Evolutionary conservation across 2,113 vertebrate species (phyloP), one percentile per base, ranked within the genome.

Genomic region (Microcebus griseorufus): DNA sequence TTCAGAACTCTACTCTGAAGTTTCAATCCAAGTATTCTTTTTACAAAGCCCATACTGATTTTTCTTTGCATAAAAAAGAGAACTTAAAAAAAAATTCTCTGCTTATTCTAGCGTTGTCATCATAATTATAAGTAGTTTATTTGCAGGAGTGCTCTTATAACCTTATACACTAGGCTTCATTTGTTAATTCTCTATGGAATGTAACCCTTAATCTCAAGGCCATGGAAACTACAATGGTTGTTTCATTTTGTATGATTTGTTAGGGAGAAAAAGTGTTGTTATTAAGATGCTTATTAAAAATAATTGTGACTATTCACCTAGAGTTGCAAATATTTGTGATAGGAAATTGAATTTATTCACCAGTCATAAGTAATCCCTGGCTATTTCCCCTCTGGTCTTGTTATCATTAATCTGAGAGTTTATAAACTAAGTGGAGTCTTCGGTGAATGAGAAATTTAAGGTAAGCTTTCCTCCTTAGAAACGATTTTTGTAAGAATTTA

Each of bases 61-160:
- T 97, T 96, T 83, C 69, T 87, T 93, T 79, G 45, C 72, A 64
- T 88, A 75, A 91, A 94, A 93, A 53, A 84, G 69, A 93, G 76
- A 80, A 29, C 0, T 20, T 10, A 1, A 6, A 67, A 53, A 64
- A 90, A 76, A 94, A 93, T 94, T 81, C 9, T 84, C 65, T 97
- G 48, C 58, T 93, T 83, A 79, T 92, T 93, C 69, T 93, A 53
- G 88, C 78, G 23, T 39, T 81, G 13, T 85, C n/a, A n/a, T 79
- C 25, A 48, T 55, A 94, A 45, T 70, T 37, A 83, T 62, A 70
- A 92, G 85, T 42, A 75, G 14, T 94, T 67, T 82, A 32, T 93
- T 79, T 78, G 51, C 45, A 84, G 51, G 64, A 16, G 1, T 13
- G 51, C n/a, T 73, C 67, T 69, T 45, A 18, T 51, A 12, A 82